Percentiles rank a stretch among this genome's conserved stretches.
Conservation (phyloP, 2,888 invertebrate species). For the Ormyrus pomaceus region DNA sequence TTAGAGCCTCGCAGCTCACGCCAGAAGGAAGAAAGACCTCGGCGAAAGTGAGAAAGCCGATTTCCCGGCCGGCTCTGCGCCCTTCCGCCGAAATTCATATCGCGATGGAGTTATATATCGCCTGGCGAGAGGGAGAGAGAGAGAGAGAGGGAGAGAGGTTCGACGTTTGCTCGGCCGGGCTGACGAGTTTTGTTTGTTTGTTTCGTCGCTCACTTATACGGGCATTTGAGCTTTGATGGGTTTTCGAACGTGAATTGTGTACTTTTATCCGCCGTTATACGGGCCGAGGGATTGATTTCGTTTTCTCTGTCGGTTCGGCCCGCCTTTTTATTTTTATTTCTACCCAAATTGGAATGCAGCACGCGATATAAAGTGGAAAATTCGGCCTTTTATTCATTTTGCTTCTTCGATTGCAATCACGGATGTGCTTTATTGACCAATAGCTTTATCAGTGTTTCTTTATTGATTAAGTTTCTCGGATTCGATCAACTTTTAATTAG, state of each 20-base stretch:
- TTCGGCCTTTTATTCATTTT: not conserved
- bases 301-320: slow-evolving; percentile 8
- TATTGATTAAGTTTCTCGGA: no score
- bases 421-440: no score
- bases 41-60: slow-evolving; percentile 35
- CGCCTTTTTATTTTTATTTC: slow-evolving; percentile 48
- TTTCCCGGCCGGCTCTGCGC: slow-evolving; percentile 3
- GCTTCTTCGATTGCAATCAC: no score
- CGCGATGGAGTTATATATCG: slow-evolving; percentile 21
- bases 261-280: slow-evolving; percentile 19
- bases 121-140: no score
- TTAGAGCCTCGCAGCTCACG: not conserved
- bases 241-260: slow-evolving; percentile 43
- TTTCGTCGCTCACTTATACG: slow-evolving; percentile 48
- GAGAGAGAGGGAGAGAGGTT: not conserved
- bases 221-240: slow-evolving; percentile 49
- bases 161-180: slow-evolving; percentile 26
- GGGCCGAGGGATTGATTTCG: slow-evolving; percentile 21
- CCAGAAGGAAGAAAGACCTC: slow-evolving; percentile 20
- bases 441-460: no score
- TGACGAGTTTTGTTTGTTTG: slow-evolving; percentile 38
- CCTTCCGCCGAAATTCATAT: slow-evolving; percentile 43
- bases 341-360: slow-evolving; percentile 40
- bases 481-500: no score
- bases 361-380: not conserved